Evolutionary conservation across 1,140 invertebrate genomes (phyloP), one percentile per base, ranked within the genome.

Genomic region (Dendrolimus punctatus): DNA sequence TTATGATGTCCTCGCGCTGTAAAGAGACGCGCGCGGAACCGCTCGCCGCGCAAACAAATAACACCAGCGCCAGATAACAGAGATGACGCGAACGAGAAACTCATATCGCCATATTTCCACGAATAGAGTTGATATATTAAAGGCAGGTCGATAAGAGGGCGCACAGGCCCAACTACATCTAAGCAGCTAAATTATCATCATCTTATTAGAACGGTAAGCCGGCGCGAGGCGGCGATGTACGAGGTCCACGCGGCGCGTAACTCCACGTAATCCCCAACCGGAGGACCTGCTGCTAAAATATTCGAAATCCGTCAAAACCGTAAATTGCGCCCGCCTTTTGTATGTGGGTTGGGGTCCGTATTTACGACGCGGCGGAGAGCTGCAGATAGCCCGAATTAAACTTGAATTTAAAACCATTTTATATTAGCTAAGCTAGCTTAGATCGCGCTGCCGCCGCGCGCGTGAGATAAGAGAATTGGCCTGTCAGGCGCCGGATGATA

Each of bases 401-500:
- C 72, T 81, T 82, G 76, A 85, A 84, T 85, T 85, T 82, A 81
- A 85, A 82, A 82, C 82, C 80, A 85, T 84, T 85, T 85, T 85
- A 85, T 85, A 85, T 85, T 85, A 85, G 82, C 82, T 82, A 80
- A 85, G 82, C 77, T 78, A 76, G 77, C 79, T 84, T 81, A 85
- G 80, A 85, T 85, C 82, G 79, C 66, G 64, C 68, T 60, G 72
- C 63, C 57, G 73, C 68, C 68, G 75, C 77, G 76, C 79, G 75
- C 74, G 70, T 57, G 88, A 92, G 92, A 93, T 93, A 93, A 93
- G 92, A 93, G 92, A 93, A 93, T 93, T 93, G 92, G 91, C 92
- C 92, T 93, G 92, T 93, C 92, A 93, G 91, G 90, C 90, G 64
- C 90, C 85, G 91, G 92, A 93, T 93, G 92, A 93, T 93, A 93